Evolutionary conservation across 37 sponge, comb jelly and placozoan species (phyloP).

Genomic region (Dysidea cf. avara): DNA sequence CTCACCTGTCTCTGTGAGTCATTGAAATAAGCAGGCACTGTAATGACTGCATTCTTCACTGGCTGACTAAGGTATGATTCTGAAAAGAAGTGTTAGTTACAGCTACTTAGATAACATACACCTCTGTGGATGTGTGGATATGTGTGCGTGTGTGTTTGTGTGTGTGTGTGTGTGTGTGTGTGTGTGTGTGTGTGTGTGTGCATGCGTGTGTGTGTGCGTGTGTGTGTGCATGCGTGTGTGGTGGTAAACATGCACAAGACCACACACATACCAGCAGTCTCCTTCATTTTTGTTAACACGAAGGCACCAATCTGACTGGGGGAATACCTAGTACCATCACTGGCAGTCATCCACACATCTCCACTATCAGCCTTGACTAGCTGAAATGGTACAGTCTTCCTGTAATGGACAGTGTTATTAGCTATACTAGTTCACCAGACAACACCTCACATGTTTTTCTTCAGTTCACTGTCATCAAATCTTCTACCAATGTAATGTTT

Average conservation of each 20-base stretch:
- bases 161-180: too few species aligned
- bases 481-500: conserved; percentile 93
- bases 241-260: conserved; percentile 22
- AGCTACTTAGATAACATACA: too few species aligned
- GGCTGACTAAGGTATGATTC: conserved; percentile 85
- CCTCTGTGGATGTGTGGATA: too few species aligned
- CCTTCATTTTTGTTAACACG: conserved; percentile 97
- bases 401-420: conserved; percentile 79
- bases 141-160: too few species aligned
- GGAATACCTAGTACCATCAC: conserved; percentile 86
- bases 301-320: conserved; percentile 98
- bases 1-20: conserved; percentile 98
- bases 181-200: too few species aligned
- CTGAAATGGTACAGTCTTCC: conserved; percentile 82
- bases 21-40: conserved; percentile 99
- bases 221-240: too few species aligned
- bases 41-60: conserved; percentile 92
- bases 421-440: not conserved
- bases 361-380: conserved; percentile 92
- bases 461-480: conserved; percentile 90
- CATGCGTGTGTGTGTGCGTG: too few species aligned
- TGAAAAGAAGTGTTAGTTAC: conserved; percentile 36
- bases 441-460: conserved; percentile 80
- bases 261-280: conserved; percentile 83
- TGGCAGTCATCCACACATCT: conserved; percentile 93